Evolutionary conservation across 2,797 vertebrate species (phyloP).

Genomic region (Discoglossus pictus): DNA sequence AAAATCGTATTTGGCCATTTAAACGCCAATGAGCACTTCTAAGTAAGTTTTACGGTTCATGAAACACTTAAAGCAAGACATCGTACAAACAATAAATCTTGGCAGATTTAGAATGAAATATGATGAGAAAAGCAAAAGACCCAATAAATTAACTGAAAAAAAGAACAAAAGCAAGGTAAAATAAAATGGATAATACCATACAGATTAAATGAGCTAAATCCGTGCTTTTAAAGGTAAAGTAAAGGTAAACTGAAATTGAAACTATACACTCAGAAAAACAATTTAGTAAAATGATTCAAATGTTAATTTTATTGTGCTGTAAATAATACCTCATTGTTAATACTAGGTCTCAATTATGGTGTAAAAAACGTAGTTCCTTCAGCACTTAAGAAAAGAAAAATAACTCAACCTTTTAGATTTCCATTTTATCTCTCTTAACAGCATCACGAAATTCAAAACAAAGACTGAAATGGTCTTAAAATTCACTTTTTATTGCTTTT

Average conservation of each 20-base stretch:
- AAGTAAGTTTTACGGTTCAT: constrained; percentile 51
- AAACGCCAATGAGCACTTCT: constrained; percentile 24
- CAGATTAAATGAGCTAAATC: constrained; percentile 39
- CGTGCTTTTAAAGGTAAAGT: constrained; percentile 8
- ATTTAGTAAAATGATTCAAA: too few species aligned
- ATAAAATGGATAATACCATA: constrained; percentile 32
- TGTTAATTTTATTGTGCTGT: too few species aligned
- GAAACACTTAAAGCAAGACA: constrained; percentile 47
- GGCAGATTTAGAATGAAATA: constrained; percentile 42
- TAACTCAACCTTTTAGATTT: background rate
- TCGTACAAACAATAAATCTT: constrained; percentile 49
- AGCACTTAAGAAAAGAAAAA: background rate
- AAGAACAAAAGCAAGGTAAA: constrained; percentile 44
- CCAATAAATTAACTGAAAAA: constrained; percentile 42
- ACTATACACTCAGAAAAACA: too few species aligned
- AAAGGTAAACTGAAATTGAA: too few species aligned
- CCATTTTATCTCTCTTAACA: background rate
- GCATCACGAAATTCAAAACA: background rate
- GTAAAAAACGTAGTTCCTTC: background rate
- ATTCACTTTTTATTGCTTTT: background rate
- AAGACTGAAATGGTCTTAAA: background rate
- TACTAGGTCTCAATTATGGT: too few species aligned
- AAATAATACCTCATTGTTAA: too few species aligned
- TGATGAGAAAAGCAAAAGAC: constrained; percentile 45
- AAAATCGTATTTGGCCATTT: constrained; percentile 40